phyloP scores from a whole-genome alignment of 2,888 invertebrate species.

The Drosophila lacicola region DNA sequence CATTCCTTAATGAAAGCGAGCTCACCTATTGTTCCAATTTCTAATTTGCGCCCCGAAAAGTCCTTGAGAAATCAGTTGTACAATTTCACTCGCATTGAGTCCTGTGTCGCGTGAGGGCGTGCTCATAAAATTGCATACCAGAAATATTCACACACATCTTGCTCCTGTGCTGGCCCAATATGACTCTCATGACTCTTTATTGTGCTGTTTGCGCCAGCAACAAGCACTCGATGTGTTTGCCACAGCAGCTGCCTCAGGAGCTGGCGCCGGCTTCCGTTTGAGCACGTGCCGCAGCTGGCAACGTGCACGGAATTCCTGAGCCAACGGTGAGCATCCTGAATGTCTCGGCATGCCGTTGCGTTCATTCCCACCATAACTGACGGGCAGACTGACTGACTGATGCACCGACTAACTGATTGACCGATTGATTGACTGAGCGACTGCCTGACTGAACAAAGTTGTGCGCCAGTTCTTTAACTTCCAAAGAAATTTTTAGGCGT shows the following conservation, averaged over 20 bases:
- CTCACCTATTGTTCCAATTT: conserved; percentile 78
- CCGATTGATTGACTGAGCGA: not conserved
- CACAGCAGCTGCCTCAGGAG: conserved; percentile 44
- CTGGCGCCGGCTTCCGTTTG: conserved; percentile 61
- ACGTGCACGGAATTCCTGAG: conserved; percentile 83
- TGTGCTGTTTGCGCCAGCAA: conserved; percentile 20
- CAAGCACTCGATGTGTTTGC: conserved; percentile 13
- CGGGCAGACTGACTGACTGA: not conserved
- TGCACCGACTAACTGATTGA: conserved; percentile 13
- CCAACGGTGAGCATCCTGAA: conserved; percentile 50
- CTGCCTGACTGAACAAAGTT: conserved; percentile 8
- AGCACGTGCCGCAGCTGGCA: conserved; percentile 81
- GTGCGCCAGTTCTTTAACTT: conserved; percentile 22
- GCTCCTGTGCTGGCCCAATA: conserved; percentile 45
- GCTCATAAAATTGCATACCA: conserved; percentile 76
- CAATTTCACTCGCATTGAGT: conserved; percentile 18
- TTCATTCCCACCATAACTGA: conserved; percentile 45
- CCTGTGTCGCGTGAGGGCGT: conserved; percentile 17
- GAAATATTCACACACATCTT: conserved; percentile 27
- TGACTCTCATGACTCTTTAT: conserved; percentile 51
- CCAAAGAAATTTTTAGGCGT: not conserved
- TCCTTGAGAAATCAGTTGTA: conserved; percentile 69
- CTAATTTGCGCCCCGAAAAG: conserved; percentile 69
- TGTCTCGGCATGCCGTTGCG: conserved; percentile 57
- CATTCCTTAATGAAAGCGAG: conserved; percentile 72